Evolutionary conservation across 2,797 vertebrate genomes (phyloP), one percentile per base, ranked within the genome.

Genomic region (Anguilla pacifica): DNA sequence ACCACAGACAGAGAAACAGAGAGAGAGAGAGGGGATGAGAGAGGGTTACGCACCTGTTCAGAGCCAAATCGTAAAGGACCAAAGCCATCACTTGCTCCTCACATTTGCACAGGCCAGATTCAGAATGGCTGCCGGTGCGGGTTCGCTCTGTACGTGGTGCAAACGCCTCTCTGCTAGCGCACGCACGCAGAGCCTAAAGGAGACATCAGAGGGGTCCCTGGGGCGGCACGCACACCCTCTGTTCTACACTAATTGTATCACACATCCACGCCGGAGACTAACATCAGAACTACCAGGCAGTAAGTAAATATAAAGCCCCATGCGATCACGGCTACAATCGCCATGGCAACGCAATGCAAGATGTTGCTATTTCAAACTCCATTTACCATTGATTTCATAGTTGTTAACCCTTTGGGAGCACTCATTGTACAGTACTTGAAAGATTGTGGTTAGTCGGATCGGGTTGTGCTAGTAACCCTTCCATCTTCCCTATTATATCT

Each of bases 331-430:
- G 88, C 90, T 70, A 83, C 91, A 90, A 95, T 96, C 90, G 11
- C 96, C 96, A 97, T 95, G 94, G 96, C 92, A 96, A 97, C 96
- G 92, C 93, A 93, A 94, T 93, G 93, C 90, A 93, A 94, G 90
- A 93, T 91, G 81, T 88, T 93, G 92, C 94, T 96, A 96, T 96
- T 96, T 96, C 95, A 94, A 95, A 95, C 94, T 94, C 94, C 92
- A 94, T 95, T 96, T 96, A 96, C 95, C 95, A 95, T 94, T 95
- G 93, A 95, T 94, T 95, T 93, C 93, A 91, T 90, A 93, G 92
- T 94, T 94, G 94, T 96, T 96, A 96, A 95, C 95, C 94, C 94
- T 94, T 95, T 92, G 87, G 88, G 94, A 93, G 91, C 92, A 93
- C 91, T 91, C 95, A 94, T 79, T 93, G 94, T 94, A 93, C 91